Evolutionary conservation across 2,797 vertebrate species (phyloP).

Genomic region (Xenopus petersii): DNA sequence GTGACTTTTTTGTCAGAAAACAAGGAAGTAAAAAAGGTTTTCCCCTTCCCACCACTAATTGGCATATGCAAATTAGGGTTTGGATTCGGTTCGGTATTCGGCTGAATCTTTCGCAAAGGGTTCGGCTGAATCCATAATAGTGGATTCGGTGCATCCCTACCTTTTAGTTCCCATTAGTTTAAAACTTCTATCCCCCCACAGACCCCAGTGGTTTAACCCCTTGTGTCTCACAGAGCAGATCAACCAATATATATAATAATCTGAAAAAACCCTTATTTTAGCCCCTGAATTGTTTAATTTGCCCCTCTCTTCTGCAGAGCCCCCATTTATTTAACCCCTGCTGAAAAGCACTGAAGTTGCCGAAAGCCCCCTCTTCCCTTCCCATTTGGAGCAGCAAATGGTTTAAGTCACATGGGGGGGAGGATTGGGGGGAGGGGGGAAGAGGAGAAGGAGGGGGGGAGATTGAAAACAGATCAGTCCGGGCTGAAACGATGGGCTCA

Average conservation of each 20-base stretch:
- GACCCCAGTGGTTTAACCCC: background rate
- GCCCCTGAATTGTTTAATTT: too few species aligned
- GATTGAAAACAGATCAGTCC: conserved; percentile 79
- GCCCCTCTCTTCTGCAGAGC: too few species aligned
- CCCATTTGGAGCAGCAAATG: conserved; percentile 73
- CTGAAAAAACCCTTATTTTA: too few species aligned
- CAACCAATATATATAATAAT: background rate
- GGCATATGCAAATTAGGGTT: too few species aligned
- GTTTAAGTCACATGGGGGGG: conserved; percentile 67
- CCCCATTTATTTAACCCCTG: background rate
- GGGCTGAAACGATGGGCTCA: conserved; percentile 52
- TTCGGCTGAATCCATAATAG: too few species aligned
- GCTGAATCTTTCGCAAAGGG: too few species aligned
- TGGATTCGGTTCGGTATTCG: too few species aligned
- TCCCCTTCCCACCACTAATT: too few species aligned
- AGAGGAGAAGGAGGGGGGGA: conserved; percentile 40
- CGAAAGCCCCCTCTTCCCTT: conserved; percentile 44
- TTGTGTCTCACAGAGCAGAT: background rate
- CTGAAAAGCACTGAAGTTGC: background rate
- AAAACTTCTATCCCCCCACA: background rate
- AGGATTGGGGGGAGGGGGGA: conserved; percentile 44
- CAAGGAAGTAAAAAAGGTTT: too few species aligned
- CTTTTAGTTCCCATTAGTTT: background rate
- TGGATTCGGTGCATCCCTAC: too few species aligned
- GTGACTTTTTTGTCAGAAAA: too few species aligned